These are phyloP conservation scores for Notothenia rossii DNA, from an alignment of 2,113 vertebrate species.

Conservation along the genomic window DNA sequence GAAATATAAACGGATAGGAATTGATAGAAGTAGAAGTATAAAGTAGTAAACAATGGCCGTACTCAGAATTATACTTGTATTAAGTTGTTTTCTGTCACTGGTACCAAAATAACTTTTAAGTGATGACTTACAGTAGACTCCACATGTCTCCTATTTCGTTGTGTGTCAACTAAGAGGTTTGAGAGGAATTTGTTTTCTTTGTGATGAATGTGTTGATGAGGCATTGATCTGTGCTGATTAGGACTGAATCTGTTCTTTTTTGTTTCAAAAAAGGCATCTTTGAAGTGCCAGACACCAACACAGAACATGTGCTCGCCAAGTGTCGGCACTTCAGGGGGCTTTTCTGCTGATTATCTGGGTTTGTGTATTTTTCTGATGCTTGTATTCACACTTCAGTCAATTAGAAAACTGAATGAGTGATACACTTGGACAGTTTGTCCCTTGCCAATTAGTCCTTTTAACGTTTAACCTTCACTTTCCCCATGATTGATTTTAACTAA, in stretches of 20 bases:
- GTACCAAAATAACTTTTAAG: not conserved
- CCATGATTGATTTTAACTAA: constrained; percentile 26
- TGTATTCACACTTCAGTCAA: constrained; percentile 1
- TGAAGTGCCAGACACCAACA: constrained; percentile 21
- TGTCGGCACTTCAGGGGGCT: not conserved
- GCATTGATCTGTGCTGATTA: constrained; percentile 41
- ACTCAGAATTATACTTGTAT: not conserved
- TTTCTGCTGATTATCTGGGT: constrained; percentile 27
- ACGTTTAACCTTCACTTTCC: constrained; percentile 31
- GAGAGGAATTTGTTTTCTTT: constrained; percentile 3
- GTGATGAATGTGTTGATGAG: constrained; percentile 21
- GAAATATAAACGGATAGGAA: not conserved
- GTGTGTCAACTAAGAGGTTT: constrained; percentile 23
- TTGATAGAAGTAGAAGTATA: not conserved
- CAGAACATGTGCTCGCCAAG: constrained; percentile 43
- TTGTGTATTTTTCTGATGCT: constrained; percentile 12
- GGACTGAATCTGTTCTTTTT: constrained; percentile 7
- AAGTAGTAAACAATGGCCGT: not conserved
- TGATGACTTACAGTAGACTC: not conserved
- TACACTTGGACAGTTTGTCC: not conserved
- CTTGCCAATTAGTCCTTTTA: constrained; percentile 23
- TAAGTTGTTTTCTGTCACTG: constrained; percentile 1
- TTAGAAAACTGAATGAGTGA: not conserved
- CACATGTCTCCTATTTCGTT: constrained; percentile 19
- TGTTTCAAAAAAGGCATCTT: constrained; percentile 29